These are phyloP conservation scores for Lasius fuliginosus DNA, from an alignment of 2,888 invertebrate species.

Conservation along the genomic window DNA sequence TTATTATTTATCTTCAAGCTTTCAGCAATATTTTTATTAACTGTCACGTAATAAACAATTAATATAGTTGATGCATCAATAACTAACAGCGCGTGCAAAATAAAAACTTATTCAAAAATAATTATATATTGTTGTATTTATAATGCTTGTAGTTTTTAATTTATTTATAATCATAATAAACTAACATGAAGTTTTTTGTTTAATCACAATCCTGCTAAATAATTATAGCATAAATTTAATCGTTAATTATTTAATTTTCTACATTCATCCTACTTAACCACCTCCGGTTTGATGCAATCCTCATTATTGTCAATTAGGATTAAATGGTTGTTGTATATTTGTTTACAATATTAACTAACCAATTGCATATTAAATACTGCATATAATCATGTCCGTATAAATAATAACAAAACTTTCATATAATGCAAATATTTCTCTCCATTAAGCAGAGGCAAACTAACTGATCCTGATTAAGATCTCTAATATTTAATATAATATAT, in stretches of 20 bases:
- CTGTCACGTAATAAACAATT: neutral
- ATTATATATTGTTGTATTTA: neutral
- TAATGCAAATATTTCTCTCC: neutral
- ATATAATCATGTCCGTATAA: conserved; percentile 15
- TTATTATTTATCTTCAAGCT: neutral
- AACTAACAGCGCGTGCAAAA: neutral
- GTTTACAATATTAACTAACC: conserved; percentile 40
- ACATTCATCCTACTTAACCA: conserved; percentile 6
- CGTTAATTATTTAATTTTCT: conserved; percentile 43
- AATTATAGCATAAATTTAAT: conserved; percentile 36
- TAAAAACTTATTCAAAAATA: neutral
- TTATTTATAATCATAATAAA: conserved; percentile 2
- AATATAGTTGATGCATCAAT: neutral
- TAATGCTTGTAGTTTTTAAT: neutral
- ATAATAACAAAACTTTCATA: conserved; percentile 16
- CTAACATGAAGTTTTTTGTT: neutral
- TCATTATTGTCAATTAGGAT: conserved; percentile 47
- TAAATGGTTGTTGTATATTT: conserved; percentile 34
- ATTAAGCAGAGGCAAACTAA: neutral
- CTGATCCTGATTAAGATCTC: neutral
- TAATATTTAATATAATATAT: neutral
- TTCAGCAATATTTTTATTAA: neutral
- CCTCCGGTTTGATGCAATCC: conserved; percentile 26
- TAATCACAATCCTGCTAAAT: conserved; percentile 14
- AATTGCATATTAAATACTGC: conserved; percentile 25